Evolutionary conservation across 92 coral and sea anemone species (phyloP).

Genomic region (Phymanthus crucifer): DNA sequence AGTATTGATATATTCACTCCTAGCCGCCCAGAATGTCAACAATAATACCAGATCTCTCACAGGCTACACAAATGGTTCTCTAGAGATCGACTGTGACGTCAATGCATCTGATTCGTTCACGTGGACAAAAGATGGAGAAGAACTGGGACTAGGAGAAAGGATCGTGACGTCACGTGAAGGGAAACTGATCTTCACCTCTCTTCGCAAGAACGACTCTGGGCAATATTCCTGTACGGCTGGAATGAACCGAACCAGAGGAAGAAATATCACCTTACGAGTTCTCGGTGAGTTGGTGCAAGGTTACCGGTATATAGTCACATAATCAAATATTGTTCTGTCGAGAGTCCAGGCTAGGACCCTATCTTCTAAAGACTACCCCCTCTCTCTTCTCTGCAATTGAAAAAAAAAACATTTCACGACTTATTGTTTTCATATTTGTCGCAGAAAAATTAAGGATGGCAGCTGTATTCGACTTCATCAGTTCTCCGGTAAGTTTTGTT

Average conservation of each 20-base stretch:
- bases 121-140: conserved; percentile 14
- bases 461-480: no score
- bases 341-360: no score
- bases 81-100: conserved; percentile 1
- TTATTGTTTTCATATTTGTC: no score
- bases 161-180: conserved; percentile 9
- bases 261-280: neutral
- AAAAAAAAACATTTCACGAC: no score
- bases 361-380: no score
- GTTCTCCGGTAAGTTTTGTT: no score
- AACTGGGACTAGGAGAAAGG: neutral
- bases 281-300: neutral
- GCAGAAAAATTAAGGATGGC: no score
- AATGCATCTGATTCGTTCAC: conserved; percentile 2
- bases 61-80: conserved; percentile 1
- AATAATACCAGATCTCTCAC: neutral
- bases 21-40: neutral
- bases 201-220: conserved; percentile 11
- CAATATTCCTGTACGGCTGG: conserved; percentile 15
- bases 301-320: neutral
- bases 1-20: neutral
- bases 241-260: neutral
- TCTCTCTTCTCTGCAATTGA: no score
- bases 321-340: neutral
- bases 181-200: neutral